Evolutionary conservation across 2,113 vertebrate genomes (phyloP).

Genomic region (Vidua chalybeata): DNA sequence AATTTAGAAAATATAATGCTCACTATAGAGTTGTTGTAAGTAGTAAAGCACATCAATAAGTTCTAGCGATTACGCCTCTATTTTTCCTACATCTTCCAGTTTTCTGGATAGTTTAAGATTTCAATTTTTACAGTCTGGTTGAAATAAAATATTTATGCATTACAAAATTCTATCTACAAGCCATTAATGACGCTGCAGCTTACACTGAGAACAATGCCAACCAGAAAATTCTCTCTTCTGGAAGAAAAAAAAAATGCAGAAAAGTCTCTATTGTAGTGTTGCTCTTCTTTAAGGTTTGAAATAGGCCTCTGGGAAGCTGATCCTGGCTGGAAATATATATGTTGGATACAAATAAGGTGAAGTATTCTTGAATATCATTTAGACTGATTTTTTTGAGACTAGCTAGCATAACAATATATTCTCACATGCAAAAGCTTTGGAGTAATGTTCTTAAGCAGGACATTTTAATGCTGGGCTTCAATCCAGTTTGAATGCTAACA

Average conservation of each 20-base stretch:
- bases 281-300: not conserved
- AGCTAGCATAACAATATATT: not conserved
- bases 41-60: not conserved
- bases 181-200: not conserved
- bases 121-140: not conserved
- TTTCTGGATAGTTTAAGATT: not conserved
- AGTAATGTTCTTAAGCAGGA: not conserved
- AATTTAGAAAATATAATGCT: not conserved
- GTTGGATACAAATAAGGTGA: not conserved
- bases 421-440: not conserved
- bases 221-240: not conserved
- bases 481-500: conserved; percentile 54
- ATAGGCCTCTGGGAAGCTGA: not conserved
- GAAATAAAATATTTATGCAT: not conserved
- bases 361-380: not conserved
- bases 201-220: not conserved
- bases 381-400: not conserved
- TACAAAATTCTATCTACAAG: not conserved
- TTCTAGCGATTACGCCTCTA: not conserved
- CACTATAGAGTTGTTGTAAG: not conserved
- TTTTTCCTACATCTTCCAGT: not conserved
- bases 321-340: not conserved
- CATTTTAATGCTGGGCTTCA: conserved; percentile 26
- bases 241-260: not conserved
- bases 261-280: not conserved